Evolutionary conservation across 2,113 vertebrate genomes (phyloP).

Genomic region (Hippopotamus amphibius): DNA sequence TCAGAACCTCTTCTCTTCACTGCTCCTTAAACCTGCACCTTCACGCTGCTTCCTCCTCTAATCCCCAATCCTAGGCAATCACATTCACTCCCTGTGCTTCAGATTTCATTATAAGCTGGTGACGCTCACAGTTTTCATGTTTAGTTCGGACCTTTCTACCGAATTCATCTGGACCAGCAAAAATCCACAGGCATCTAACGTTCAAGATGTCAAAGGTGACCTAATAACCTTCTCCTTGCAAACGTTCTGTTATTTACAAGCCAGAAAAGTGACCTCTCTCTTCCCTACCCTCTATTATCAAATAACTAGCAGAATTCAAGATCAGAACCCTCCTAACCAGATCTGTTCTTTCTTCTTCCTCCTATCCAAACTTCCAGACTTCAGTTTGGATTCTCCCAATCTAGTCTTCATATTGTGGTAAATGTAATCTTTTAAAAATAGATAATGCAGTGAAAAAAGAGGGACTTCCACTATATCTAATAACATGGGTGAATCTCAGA

Average conservation of each 20-base stretch:
- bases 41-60: not conserved
- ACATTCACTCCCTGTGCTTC: not conserved
- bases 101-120: not conserved
- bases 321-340: not conserved
- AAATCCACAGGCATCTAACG: not conserved
- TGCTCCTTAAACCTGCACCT: not conserved
- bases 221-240: not conserved
- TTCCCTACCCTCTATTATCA: not conserved
- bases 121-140: not conserved
- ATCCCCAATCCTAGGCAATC: not conserved
- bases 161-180: conserved; percentile 36
- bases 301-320: not conserved
- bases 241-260: not conserved
- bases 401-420: not conserved
- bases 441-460: not conserved
- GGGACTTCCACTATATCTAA: not conserved
- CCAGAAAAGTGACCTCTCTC: not conserved
- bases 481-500: not conserved
- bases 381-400: not conserved
- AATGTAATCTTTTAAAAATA: not conserved
- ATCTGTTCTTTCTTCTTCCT: not conserved
- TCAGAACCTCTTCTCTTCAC: not conserved
- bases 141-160: not conserved
- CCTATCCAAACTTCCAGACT: not conserved
- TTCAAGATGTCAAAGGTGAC: not conserved